Evolutionary conservation across 2,888 invertebrate genomes (phyloP), one percentile per base, ranked within the genome.

Genomic region (Halictus quadricinctus): DNA sequence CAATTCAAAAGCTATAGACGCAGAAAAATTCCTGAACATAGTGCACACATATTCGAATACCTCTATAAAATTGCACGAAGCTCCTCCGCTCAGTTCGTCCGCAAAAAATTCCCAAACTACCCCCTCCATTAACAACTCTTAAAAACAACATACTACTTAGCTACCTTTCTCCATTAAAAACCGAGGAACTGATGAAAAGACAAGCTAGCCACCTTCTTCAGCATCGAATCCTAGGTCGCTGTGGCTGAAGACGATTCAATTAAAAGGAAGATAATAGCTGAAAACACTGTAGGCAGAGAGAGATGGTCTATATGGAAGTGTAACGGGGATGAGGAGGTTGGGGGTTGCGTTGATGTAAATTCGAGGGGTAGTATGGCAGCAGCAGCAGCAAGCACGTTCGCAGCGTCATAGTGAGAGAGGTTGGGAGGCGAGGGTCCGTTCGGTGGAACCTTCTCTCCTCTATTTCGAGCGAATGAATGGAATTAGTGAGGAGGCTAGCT

Each of bases 401-500:
- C 54, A 64, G 76, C 74, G 70, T 54, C n/a, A 54, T 54, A 54
- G 54, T 10, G 54, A 64, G 29, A 15, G 64, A 64, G 29, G 64
- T 29, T 64, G 64, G 25, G 76, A 60, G 79, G 73, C 64, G 73
- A 86, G 85, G 78, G 85, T 76, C 84, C 77, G 85, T 29, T 64
- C 15, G 79, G 76, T 77, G 77, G 70, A 86, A 79, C 76, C 80
- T 72, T 75, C 69, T 76, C 85, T 73, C 64, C 81, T 76, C 70
- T 84, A 84, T 89, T 86, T 87, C 89, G 91, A 90, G 89, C 90
- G 93, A 93, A 93, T 94, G 94, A 94, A 94, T 94, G 94, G 94
- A 94, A 94, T 94, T 94, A 94, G 94, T 93, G 94, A 94, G 94
- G 93, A 94, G 93, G 92, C 93, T 92, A 93, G 93, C 91, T 94